Base-by-base conservation (phyloP, 2,888 invertebrate genomes). In the Acleris holmiana region DNA sequence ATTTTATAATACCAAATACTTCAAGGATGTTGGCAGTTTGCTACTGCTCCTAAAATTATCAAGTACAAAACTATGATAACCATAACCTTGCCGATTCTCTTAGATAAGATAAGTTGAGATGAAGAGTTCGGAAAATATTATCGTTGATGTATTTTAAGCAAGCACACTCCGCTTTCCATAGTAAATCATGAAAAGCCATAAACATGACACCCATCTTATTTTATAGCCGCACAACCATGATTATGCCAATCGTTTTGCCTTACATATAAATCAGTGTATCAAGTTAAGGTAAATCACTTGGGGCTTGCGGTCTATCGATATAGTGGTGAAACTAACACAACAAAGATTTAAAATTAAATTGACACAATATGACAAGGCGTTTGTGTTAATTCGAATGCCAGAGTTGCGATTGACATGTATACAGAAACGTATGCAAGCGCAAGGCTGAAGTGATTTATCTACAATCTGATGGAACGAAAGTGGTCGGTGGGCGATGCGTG, bases 401-500 rank as follows among this genome's bases (percentile, higher is more conserved):
- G 8, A 29, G 35, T 35, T 35, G 35, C 35, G 10, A 35, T 35
- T 35, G 13, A 4, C 35, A 13, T 13, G 1, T 29, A 29, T 35
- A 35, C 35, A 13, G 13, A 35, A 10, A 35, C 35, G 35, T 13
- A 35, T 35, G 35, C 10, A 35, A 35, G 13, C 35, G 35, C 35
- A 35, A 35, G 35, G 35, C 13, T 35, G 1, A 35, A 35, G 35
- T 35, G 35, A 35, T 35, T 35, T 35, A 13, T 13, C 35, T 35
- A 35, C 13, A 35, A 89, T 82, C 74, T 75, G 75, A 74, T 76
- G 77, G 80, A 84, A 85, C 80, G 88, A 89, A 89, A 88, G 88
- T 87, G 87, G 78, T 82, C 74, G 74, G 88, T 89, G 83, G 90
- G 90, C 76, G 86, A 72, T 72, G 88, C 88, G 90, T 90, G 89